Conservation (phyloP, 2,888 invertebrate species). For the Cryptocheilus praepositus region DNA sequence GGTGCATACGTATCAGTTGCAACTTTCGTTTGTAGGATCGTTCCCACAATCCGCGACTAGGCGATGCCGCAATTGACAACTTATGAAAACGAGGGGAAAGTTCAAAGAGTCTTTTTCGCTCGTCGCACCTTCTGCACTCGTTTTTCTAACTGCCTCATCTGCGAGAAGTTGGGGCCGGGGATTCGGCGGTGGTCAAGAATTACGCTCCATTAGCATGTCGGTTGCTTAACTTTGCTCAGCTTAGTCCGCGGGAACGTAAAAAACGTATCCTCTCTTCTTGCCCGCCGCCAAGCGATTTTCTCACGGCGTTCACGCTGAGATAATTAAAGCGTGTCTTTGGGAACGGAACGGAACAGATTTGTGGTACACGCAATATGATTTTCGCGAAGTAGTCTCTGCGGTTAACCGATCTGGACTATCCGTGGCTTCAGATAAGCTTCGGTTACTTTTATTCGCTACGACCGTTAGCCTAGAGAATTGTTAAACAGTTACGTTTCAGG, state of each 20-base stretch:
- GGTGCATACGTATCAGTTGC: background rate
- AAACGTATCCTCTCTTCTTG: constrained; percentile 10
- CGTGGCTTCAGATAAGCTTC: constrained; percentile 20
- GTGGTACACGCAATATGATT: constrained; percentile 41
- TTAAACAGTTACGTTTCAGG: background rate
- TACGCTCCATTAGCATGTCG: constrained; percentile 14
- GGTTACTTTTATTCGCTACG: background rate
- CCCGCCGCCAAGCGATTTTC: constrained; percentile 35
- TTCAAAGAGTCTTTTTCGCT: background rate
- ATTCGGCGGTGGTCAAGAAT: constrained; percentile 1
- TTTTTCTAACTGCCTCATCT: background rate
- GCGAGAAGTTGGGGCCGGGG: background rate
- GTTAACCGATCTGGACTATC: constrained; percentile 24
- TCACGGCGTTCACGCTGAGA: constrained; percentile 41
- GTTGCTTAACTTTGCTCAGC: constrained; percentile 6
- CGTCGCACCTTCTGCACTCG: background rate
- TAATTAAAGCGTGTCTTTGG: constrained; percentile 53
- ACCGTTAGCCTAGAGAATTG: background rate
- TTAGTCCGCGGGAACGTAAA: background rate
- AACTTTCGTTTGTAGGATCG: background rate
- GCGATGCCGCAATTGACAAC: too few relatives aligned
- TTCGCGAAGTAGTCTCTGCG: constrained; percentile 50
- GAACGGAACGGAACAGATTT: constrained; percentile 41
- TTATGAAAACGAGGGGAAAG: too few relatives aligned
- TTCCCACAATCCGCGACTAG: too few relatives aligned